Percentiles rank a stretch among this genome's conserved stretches.
Evolutionary conservation across 2,888 invertebrate species (phyloP).

Genomic region (Emesis furor): DNA sequence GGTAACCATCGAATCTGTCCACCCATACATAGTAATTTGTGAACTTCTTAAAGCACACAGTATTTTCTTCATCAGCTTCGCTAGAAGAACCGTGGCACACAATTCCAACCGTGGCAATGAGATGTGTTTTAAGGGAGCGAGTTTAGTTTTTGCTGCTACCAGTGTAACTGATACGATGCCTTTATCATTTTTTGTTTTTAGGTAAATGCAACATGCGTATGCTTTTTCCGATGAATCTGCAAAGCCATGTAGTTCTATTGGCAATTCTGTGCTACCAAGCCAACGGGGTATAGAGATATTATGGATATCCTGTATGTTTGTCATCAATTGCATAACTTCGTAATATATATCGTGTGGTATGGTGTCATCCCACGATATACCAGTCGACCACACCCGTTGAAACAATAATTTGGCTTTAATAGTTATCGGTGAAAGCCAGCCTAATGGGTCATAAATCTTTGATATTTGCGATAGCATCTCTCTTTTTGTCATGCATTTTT

Average conservation of each 20-base stretch:
- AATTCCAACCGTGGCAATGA: background rate
- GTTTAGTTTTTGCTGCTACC: slow-evolving; percentile 7
- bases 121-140: background rate
- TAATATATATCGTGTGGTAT: background rate
- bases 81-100: background rate
- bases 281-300: background rate
- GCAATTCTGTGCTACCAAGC: background rate
- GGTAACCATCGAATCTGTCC: background rate
- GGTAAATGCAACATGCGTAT: background rate
- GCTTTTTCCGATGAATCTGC: background rate
- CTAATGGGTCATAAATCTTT: too few species aligned
- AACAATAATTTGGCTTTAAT: background rate
- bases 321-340: background rate
- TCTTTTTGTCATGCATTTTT: background rate
- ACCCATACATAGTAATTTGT: background rate
- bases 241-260: background rate
- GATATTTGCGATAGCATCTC: background rate
- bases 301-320: background rate
- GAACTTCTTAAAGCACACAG: background rate
- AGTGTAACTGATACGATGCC: background rate
- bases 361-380: background rate
- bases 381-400: background rate
- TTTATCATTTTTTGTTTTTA: background rate
- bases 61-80: background rate
- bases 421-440: too few species aligned